These are phyloP conservation scores for Nomada lathburiana DNA, from an alignment of 2,888 invertebrate species.

Conservation along the genomic window DNA sequence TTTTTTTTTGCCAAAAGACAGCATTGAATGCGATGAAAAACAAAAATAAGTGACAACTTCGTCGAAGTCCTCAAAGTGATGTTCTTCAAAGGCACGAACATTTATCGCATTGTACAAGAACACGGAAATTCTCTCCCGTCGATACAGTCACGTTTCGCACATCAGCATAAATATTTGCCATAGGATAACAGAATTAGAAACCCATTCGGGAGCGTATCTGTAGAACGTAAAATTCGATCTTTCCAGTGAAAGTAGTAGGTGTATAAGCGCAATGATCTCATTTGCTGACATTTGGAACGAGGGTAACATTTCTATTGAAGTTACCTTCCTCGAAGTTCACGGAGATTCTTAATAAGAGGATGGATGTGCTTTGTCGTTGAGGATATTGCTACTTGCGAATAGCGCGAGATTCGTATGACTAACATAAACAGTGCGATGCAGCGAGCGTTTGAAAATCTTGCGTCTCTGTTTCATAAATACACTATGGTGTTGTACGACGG, in stretches of 20 bases:
- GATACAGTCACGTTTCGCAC: not conserved
- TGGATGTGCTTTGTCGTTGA: not conserved
- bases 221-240: not conserved
- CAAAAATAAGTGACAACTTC: no score
- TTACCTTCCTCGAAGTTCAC: not conserved
- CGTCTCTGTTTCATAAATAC: conserved; percentile 13
- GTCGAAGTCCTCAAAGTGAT: no score
- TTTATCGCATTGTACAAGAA: conserved; percentile 5
- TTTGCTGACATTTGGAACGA: conserved; percentile 15
- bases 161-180: conserved; percentile 32
- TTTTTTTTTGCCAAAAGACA: not conserved
- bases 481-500: conserved; percentile 13
- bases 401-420: conserved; percentile 8
- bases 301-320: not conserved
- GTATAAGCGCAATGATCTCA: conserved; percentile 47
- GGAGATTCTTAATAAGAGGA: conserved; percentile 12
- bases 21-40: no score
- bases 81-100: not conserved
- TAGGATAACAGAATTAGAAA: conserved; percentile 1
- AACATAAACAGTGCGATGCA: not conserved
- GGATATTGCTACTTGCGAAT: not conserved
- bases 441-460: not conserved
- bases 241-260: not conserved
- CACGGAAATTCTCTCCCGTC: not conserved
- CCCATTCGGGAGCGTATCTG: not conserved